Percentiles rank a stretch among this genome's conserved stretches.
Evolutionary conservation across 1,140 invertebrate species (phyloP).

Genomic region (Drosophila lacertosa): DNA sequence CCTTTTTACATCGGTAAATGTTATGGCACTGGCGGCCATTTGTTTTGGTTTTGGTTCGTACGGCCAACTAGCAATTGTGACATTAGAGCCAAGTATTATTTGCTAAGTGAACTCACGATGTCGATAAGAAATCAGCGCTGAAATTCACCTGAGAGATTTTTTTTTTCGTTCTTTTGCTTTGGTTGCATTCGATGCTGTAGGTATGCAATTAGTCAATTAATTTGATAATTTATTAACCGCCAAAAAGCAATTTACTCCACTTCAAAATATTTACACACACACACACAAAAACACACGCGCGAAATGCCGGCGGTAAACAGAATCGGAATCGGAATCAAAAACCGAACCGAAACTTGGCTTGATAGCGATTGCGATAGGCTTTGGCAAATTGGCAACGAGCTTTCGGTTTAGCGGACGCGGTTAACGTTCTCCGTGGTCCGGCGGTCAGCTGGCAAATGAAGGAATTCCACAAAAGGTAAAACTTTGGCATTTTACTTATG

Average conservation of each 20-base stretch:
- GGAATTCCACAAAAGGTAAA: constrained; percentile 48
- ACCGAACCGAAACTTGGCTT: constrained; percentile 28
- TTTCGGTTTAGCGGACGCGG: constrained; percentile 23
- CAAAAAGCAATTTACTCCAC: constrained; percentile 80
- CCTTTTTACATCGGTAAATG: constrained; percentile 13
- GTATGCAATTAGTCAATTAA: constrained; percentile 83
- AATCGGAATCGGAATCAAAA: constrained; percentile 48
- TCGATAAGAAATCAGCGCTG: constrained; percentile 26
- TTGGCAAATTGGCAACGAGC: not conserved
- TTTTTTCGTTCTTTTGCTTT: not conserved
- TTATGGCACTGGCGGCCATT: constrained; percentile 18
- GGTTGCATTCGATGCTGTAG: constrained; percentile 54
- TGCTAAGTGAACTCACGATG: constrained; percentile 5
- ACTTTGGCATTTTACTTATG: constrained; percentile 53
- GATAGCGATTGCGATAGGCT: constrained; percentile 32
- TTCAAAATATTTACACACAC: constrained; percentile 53
- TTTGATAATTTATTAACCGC: constrained; percentile 80
- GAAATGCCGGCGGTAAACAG: constrained; percentile 78
- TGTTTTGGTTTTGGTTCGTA: constrained; percentile 35
- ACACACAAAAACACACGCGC: constrained; percentile 30
- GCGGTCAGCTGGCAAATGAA: constrained; percentile 71
- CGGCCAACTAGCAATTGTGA: constrained; percentile 34
- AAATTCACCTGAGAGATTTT: constrained; percentile 37
- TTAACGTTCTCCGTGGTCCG: constrained; percentile 45
- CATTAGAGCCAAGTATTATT: constrained; percentile 26